These are phyloP conservation scores for Caenorhabditis remanei DNA, from an alignment of 1,140 invertebrate genomes.

Conservation along the genomic window DNA sequence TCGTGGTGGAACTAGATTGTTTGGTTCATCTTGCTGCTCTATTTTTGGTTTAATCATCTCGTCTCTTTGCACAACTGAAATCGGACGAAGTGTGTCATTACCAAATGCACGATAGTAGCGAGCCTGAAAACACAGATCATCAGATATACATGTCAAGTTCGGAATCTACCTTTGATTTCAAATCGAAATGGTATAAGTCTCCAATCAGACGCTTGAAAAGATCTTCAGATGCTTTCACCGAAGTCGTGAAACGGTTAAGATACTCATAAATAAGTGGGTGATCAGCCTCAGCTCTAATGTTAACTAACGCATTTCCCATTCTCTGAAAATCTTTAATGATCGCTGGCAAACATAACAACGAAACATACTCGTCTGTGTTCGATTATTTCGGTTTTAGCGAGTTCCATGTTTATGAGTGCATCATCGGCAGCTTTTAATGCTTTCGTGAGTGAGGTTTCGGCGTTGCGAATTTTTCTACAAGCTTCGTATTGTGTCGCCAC, in stretches of 20 bases:
- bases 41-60: not conserved
- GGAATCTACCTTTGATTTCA: not conserved
- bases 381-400: not conserved
- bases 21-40: not conserved
- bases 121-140: not conserved
- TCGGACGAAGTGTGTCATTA: not conserved
- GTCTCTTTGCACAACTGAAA: not conserved
- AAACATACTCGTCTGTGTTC: constrained; percentile 4
- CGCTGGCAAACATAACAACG: not conserved
- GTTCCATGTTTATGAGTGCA: not conserved
- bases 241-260: not conserved
- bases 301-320: constrained; percentile 18
- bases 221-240: not conserved
- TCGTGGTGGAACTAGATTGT: not conserved
- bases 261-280: constrained; percentile 7
- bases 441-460: not conserved
- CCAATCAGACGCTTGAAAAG: not conserved
- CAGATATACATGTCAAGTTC: no score
- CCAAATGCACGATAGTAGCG: constrained; percentile 14
- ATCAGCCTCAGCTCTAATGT: not conserved
- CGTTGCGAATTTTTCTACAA: not conserved
- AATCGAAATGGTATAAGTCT: not conserved
- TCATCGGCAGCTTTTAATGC: constrained; percentile 7
- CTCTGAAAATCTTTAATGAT: not conserved
- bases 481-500: constrained; percentile 29